Conservation (phyloP, 2,888 invertebrate species). For the Hypomecis atomaria region DNA sequence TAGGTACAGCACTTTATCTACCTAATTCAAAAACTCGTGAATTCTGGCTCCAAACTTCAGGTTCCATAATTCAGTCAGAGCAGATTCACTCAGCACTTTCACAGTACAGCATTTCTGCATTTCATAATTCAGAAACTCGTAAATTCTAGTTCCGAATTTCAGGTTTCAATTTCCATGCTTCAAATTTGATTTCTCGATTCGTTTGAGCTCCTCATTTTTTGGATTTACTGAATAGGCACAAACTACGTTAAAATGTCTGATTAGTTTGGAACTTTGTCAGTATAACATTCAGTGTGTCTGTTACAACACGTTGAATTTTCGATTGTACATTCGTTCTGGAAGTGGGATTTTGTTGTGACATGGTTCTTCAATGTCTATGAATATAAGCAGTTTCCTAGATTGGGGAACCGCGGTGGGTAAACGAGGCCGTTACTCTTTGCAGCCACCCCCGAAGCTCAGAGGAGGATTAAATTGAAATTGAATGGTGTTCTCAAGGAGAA, state of each 20-base stretch:
- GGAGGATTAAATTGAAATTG: constrained; percentile 73
- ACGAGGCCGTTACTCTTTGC: constrained; percentile 64
- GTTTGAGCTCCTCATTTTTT: constrained; percentile 39
- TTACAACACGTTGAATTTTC: not conserved
- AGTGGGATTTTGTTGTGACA: constrained; percentile 6
- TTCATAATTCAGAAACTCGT: not conserved
- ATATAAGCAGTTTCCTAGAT: constrained; percentile 12
- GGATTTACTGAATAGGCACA: constrained; percentile 29
- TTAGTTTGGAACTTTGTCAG: constrained; percentile 17
- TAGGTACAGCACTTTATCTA: too few relatives aligned
- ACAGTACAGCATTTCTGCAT: too few relatives aligned
- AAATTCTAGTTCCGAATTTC: not conserved
- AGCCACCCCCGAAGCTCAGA: constrained; percentile 55
- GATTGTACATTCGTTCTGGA: too few relatives aligned
- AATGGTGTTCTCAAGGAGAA: constrained; percentile 58
- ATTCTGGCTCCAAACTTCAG: too few relatives aligned
- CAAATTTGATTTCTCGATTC: constrained; percentile 43
- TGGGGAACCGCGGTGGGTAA: constrained; percentile 48
- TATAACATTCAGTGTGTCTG: constrained; percentile 1
- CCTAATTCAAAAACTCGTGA: too few relatives aligned
- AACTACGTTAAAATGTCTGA: constrained; percentile 5
- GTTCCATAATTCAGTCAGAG: too few relatives aligned
- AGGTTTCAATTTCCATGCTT: not conserved
- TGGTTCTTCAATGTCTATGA: constrained; percentile 8
- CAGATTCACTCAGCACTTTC: too few relatives aligned